Base-by-base conservation (phyloP, 2,888 invertebrate species). In the Cosmopolites sordidus region DNA sequence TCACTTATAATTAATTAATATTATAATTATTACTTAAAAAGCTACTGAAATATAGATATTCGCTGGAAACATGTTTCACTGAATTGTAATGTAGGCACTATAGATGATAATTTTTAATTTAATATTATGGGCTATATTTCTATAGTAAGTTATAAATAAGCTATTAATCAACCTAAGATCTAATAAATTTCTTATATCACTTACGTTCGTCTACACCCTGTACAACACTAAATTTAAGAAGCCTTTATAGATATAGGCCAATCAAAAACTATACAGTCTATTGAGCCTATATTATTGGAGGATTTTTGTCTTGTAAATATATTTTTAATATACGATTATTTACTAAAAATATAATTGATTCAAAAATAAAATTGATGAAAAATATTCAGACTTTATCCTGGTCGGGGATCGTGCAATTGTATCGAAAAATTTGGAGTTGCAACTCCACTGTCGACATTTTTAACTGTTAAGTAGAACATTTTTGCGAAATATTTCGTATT, bases 331-430 rank as follows among this genome's bases (percentile, higher is more conserved):
- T 33, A 12, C 12, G 3, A 6, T 33, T 33, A 33, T 33, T 33
- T 33, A 11, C 11, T n/a, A 33, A 5, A 11, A 33, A 33, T 33
- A 6, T 33, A 11, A 33, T 33, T 33, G 11, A 11, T 33, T 33
- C n/a, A 33, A 33, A 33, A n/a, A 33, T 6, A 9, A 27, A 27
- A 9, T 9, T 9, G 9, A 27, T 27, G 9, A 27, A 27, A 27
- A 6, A 6, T 27, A 27, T 33, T 33, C 33, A 11, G 33, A n/a
- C 33, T 43, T 48, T 60, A 38, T 59, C 49, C 54, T 62, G 68
- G 68, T 68, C 68, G 68, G 68, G 67, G 64, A 65, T 56, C 61
- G 67, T 67, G 67, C 67, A 68, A 67, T 68, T 55, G 61, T 49
- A 33, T 33, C 33, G 58, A 54, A 59, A 58, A 61, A 57, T 47